Evolutionary conservation across 2,797 vertebrate genomes (phyloP).

Genomic region (Clarias fuscus): DNA sequence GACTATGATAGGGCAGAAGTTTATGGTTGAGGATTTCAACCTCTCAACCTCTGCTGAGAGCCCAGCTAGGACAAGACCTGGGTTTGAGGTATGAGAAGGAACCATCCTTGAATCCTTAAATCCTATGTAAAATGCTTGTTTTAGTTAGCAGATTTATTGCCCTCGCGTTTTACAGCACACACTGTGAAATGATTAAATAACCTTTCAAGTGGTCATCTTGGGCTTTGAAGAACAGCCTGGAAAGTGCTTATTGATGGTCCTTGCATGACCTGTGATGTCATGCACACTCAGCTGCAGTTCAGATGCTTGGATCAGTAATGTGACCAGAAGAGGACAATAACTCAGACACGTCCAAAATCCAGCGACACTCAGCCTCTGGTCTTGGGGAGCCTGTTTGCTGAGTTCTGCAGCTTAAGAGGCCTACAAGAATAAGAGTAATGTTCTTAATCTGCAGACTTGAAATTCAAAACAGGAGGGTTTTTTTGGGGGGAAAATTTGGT

Average conservation of each 20-base stretch:
- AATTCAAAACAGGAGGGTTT: background rate
- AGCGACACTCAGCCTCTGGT: background rate
- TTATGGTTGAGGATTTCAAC: too few relatives aligned
- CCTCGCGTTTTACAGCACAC: background rate
- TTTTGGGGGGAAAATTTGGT: too few relatives aligned
- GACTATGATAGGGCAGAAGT: too few relatives aligned
- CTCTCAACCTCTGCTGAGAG: too few relatives aligned
- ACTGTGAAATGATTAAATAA: constrained; percentile 7
- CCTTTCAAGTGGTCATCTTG: background rate
- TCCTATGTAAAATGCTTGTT: background rate
- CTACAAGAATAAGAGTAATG: background rate
- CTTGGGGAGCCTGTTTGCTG: background rate
- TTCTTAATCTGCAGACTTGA: background rate
- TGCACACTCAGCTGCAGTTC: constrained; percentile 7
- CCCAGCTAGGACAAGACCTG: too few relatives aligned
- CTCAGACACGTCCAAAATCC: background rate
- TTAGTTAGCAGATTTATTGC: background rate
- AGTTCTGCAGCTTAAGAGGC: background rate
- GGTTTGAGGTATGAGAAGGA: too few relatives aligned
- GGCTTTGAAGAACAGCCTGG: background rate
- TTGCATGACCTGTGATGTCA: constrained; percentile 24
- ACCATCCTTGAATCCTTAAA: background rate
- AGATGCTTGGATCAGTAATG: background rate
- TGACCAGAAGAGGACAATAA: background rate
- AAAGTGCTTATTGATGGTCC: constrained; percentile 2